Conservation (phyloP, 2,888 invertebrate species). For the Synanthedon tipuliformis region DNA sequence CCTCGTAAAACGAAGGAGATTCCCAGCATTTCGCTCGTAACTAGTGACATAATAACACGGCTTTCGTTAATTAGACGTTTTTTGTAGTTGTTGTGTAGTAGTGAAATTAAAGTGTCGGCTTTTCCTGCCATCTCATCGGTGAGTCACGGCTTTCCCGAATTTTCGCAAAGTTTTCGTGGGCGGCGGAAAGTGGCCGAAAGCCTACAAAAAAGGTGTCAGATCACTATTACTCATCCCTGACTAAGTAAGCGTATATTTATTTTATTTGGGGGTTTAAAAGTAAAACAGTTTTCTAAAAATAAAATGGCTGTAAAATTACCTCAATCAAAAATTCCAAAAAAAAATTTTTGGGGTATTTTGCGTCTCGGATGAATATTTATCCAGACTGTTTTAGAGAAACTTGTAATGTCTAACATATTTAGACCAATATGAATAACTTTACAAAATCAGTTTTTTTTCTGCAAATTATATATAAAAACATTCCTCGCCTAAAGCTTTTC, state of each 20-base stretch:
- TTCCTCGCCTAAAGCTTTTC: too few relatives aligned
- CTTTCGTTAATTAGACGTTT: conserved; percentile 9
- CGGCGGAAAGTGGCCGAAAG: conserved; percentile 32
- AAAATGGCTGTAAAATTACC: too few relatives aligned
- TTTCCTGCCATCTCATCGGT: conserved; percentile 48
- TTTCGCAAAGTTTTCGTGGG: conserved; percentile 22
- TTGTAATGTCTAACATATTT: too few relatives aligned
- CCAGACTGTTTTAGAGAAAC: too few relatives aligned
- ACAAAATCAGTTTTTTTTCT: too few relatives aligned
- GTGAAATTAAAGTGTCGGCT: conserved; percentile 40
- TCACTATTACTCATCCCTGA: conserved; percentile 45
- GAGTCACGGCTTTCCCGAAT: conserved; percentile 63
- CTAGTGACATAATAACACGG: conserved; percentile 40
- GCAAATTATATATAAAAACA: too few relatives aligned
- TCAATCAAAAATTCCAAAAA: too few relatives aligned
- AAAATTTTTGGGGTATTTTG: too few relatives aligned
- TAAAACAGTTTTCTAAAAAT: conserved; percentile 5
- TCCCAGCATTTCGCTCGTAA: conserved; percentile 25
- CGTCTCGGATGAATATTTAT: too few relatives aligned
- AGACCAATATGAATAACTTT: too few relatives aligned
- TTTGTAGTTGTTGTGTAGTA: conserved; percentile 15
- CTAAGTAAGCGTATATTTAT: too few relatives aligned
- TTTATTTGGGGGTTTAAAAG: conserved; percentile 22
- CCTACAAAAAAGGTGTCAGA: conserved; percentile 46
- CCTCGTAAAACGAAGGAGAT: conserved; percentile 19